Conservation (phyloP, 2,113 vertebrate species). For the Silurus glanis region DNA sequence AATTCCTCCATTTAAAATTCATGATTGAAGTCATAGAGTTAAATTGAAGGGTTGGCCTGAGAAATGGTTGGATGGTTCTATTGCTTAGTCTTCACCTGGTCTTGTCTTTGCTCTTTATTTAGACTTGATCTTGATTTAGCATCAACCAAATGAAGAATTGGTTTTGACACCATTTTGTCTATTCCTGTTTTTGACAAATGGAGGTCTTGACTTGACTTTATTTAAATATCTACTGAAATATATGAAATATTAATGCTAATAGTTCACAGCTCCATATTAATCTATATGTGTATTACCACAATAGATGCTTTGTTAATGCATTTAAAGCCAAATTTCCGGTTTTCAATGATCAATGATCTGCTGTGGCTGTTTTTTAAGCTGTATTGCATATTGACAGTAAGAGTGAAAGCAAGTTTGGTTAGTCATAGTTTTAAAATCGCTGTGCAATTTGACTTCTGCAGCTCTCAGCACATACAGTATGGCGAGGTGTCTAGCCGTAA, state of each 20-base stretch:
- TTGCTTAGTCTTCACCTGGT: background rate
- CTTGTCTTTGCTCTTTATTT: background rate
- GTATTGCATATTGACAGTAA: background rate
- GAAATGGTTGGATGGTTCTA: background rate
- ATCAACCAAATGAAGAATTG: background rate
- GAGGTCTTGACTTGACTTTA: background rate
- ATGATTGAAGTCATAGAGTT: background rate
- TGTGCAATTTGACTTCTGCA: conserved; percentile 12
- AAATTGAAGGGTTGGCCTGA: background rate
- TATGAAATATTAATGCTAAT: background rate
- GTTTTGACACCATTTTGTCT: background rate
- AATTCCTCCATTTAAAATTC: background rate
- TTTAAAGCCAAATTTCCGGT: background rate
- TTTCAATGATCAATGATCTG: background rate
- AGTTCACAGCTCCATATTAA: background rate
- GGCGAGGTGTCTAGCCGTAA: conserved; percentile 6
- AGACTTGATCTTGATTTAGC: background rate
- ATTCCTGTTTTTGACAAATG: background rate
- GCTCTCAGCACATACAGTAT: conserved; percentile 12
- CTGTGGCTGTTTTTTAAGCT: background rate
- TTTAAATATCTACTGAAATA: background rate
- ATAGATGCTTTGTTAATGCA: background rate
- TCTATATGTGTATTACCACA: background rate
- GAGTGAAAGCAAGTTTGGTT: background rate
- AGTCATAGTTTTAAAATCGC: background rate